Evolutionary conservation across 2,113 vertebrate genomes (phyloP).

Genomic region (Probosciger aterrimus): DNA sequence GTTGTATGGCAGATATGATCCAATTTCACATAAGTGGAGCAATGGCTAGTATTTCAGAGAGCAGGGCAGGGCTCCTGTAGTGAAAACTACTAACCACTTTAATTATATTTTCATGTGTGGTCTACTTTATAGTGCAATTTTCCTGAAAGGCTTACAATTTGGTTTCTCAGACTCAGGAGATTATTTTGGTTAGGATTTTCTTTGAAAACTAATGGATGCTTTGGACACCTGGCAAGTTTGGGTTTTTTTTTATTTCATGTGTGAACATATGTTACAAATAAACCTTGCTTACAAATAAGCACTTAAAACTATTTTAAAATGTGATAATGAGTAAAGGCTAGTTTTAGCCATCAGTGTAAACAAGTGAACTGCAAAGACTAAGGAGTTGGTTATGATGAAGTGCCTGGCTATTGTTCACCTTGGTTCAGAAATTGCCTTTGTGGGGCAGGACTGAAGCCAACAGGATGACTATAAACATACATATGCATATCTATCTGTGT

Average conservation of each 20-base stretch:
- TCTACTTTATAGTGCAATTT: conserved; percentile 40
- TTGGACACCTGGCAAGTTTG: neutral
- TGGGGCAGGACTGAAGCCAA: neutral
- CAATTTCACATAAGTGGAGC: conserved; percentile 39
- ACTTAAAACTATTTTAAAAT: neutral
- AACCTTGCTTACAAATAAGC: neutral
- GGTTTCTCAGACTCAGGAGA: conserved; percentile 17
- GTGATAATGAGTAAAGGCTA: neutral
- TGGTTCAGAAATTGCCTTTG: neutral
- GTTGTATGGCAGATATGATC: conserved; percentile 15
- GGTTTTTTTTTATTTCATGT: neutral
- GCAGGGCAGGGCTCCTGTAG: neutral
- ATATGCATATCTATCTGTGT: neutral
- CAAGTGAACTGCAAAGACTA: neutral
- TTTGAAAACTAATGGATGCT: neutral
- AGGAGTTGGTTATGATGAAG: neutral
- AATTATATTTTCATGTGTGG: conserved; percentile 31
- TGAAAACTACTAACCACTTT: conserved; percentile 50
- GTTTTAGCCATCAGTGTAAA: neutral
- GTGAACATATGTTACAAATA: neutral
- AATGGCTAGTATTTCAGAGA: neutral
- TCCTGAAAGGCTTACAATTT: conserved; percentile 15
- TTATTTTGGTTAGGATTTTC: neutral
- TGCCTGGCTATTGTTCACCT: neutral
- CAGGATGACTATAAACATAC: neutral